phyloP scores from a whole-genome alignment of 2,888 invertebrate genomes.

The Diploptera punctata region DNA sequence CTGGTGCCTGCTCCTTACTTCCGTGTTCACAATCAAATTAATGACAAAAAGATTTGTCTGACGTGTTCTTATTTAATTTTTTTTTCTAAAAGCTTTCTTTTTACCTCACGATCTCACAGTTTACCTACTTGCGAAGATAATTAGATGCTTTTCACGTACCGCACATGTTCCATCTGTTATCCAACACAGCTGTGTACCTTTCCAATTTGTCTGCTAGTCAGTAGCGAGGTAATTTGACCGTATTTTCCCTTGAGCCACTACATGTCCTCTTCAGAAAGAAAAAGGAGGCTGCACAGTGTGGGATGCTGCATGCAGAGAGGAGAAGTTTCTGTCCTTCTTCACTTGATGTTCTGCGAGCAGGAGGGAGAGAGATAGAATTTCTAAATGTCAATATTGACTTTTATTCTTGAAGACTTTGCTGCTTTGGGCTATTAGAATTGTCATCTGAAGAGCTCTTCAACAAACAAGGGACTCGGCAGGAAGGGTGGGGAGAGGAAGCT shows the following conservation, averaged over 20 bases:
- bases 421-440: slow-evolving; percentile 34
- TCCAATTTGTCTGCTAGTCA: slow-evolving; percentile 37
- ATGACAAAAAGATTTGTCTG: slow-evolving; percentile 41
- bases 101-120: slow-evolving; percentile 21
- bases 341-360: slow-evolving; percentile 11
- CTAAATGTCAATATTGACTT: slow-evolving; percentile 39
- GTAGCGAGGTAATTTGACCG: slow-evolving; percentile 13
- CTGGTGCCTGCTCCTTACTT: slow-evolving; percentile 30
- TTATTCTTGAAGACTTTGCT: slow-evolving; percentile 31
- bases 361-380: slow-evolving; percentile 21
- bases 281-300: slow-evolving; percentile 20
- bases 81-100: slow-evolving; percentile 10
- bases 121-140: slow-evolving; percentile 14
- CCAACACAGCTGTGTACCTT: slow-evolving; percentile 38
- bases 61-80: slow-evolving; percentile 17
- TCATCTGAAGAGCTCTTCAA: slow-evolving; percentile 34
- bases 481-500: not conserved
- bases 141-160: slow-evolving; percentile 25
- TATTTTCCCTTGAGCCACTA: slow-evolving; percentile 26
- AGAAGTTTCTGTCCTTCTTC: not conserved
- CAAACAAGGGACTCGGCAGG: slow-evolving; percentile 3
- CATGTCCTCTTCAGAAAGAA: slow-evolving; percentile 26
- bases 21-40: slow-evolving; percentile 36
- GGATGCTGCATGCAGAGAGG: not conserved
- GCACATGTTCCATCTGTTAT: slow-evolving; percentile 36